Conservation (phyloP, 2,113 vertebrate genomes). For the Apeltes quadracus region DNA sequence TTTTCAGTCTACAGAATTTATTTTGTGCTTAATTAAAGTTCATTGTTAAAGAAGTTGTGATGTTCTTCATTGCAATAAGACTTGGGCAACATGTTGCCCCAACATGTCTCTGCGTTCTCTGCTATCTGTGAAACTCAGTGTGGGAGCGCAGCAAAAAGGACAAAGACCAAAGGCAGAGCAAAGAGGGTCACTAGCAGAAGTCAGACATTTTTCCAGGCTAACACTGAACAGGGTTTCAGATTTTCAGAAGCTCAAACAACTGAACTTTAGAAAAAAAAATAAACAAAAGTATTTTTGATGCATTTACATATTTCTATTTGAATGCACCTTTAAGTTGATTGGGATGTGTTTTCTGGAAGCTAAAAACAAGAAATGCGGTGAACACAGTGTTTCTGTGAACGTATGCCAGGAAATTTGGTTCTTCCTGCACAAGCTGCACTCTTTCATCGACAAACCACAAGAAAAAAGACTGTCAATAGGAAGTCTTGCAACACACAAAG, state of each 20-base stretch:
- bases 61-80: not conserved
- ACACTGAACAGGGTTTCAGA: slow-evolving; percentile 47
- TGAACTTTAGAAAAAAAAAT: not conserved
- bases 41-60: not conserved
- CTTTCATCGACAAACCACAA: not conserved
- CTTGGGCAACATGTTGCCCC: slow-evolving; percentile 4
- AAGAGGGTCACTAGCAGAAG: slow-evolving; percentile 23
- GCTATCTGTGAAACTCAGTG: not conserved
- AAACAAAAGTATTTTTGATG: too few species aligned
- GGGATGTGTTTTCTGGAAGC: not conserved
- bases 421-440: slow-evolving; percentile 15
- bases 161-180: slow-evolving; percentile 23
- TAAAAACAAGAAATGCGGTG: not conserved
- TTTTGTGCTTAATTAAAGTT: not conserved
- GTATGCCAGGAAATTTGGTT: not conserved
- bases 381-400: not conserved
- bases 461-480: not conserved
- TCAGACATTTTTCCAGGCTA: slow-evolving; percentile 27
- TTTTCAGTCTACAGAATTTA: not conserved
- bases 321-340: not conserved
- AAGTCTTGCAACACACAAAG: not conserved
- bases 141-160: not conserved
- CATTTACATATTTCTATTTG: not conserved
- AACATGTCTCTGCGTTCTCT: not conserved
- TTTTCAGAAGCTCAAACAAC: not conserved